phyloP scores from a whole-genome alignment of 2,888 invertebrate species.

The Drosophila eohydei region DNA sequence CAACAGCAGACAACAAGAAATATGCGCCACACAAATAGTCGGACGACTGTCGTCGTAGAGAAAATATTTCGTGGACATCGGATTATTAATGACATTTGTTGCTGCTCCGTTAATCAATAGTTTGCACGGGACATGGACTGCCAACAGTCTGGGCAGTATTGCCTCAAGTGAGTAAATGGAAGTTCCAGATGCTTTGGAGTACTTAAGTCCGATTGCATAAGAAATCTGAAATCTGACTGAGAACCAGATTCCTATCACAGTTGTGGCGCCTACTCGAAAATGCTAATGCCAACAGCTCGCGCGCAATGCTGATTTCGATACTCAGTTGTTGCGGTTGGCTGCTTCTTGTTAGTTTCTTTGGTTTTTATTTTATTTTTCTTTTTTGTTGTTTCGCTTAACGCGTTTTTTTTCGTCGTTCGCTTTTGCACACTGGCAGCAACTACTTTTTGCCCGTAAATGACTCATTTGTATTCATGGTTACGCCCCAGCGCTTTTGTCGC shows the following conservation, averaged over 20 bases:
- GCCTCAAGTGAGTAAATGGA: neutral
- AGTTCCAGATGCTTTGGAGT: neutral
- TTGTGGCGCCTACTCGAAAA: conserved; percentile 38
- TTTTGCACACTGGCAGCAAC: conserved; percentile 20
- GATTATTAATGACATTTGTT: conserved; percentile 3
- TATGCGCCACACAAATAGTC: conserved; percentile 1
- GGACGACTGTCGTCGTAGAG: conserved; percentile 1
- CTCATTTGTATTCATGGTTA: conserved; percentile 73
- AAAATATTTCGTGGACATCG: conserved; percentile 4
- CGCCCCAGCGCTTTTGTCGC: conserved; percentile 60
- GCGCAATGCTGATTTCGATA: conserved; percentile 16
- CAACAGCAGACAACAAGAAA: neutral
- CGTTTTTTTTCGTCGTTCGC: conserved; percentile 8
- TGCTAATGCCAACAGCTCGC: conserved; percentile 46
- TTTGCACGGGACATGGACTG: neutral
- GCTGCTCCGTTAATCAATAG: neutral
- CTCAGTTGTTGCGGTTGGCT: conserved; percentile 14
- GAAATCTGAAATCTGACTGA: neutral
- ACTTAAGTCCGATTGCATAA: conserved; percentile 7
- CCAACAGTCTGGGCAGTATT: neutral
- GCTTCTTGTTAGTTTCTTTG: neutral
- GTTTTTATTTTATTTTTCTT: neutral
- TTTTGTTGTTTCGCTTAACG: conserved; percentile 1
- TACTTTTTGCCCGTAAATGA: conserved; percentile 66
- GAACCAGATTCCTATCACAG: conserved; percentile 7